Conservation (phyloP, 2,888 invertebrate species). For the Dione juno region DNA sequence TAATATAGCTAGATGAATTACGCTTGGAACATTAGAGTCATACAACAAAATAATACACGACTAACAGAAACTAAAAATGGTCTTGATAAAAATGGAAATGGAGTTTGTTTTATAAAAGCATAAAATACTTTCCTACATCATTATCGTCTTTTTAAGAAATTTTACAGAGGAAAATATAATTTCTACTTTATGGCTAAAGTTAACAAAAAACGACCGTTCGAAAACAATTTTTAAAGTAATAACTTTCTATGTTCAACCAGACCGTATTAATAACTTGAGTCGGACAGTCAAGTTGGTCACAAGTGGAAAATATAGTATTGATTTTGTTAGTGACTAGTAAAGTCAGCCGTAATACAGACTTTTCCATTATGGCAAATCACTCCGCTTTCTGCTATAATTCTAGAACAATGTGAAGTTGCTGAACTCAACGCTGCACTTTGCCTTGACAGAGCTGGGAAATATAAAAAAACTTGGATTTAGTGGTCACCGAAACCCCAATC, state of each 20-base stretch:
- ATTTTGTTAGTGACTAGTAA: background rate
- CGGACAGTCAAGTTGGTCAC: background rate
- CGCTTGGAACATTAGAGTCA: background rate
- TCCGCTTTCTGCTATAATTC: no score
- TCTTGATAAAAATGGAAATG: background rate
- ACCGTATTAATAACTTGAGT: slow-evolving; percentile 23
- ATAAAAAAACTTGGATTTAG: no score
- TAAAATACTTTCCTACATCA: background rate
- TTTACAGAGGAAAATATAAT: background rate
- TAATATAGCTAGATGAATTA: background rate
- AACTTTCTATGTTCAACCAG: slow-evolving; percentile 18
- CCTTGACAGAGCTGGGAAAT: no score
- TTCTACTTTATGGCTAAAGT: slow-evolving; percentile 15
- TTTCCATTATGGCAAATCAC: no score
- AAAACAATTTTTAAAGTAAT: slow-evolving; percentile 22
- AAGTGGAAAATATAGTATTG: background rate
- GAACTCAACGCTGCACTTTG: no score
- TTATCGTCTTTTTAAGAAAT: background rate
- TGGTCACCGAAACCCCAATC: no score
- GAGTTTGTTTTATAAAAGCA: no score
- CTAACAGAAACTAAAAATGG: background rate
- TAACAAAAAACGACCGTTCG: slow-evolving; percentile 12
- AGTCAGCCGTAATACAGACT: no score
- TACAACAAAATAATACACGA: background rate
- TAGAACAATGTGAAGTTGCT: no score